Base-by-base conservation (phyloP, 2,888 invertebrate genomes). In the Axea sp. region DNA sequence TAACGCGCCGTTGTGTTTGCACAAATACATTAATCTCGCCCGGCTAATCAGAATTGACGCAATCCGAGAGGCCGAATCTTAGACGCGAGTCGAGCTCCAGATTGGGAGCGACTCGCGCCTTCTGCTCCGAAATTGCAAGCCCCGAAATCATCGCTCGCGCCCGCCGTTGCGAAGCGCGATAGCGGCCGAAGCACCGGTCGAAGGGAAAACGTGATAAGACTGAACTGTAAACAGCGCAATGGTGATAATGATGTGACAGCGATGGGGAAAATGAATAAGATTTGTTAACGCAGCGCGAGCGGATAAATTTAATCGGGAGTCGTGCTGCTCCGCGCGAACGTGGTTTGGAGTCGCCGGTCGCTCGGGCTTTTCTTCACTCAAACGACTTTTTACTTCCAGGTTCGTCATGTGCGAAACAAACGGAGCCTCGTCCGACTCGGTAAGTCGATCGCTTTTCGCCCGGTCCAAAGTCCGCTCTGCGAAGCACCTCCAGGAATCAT, bases 151-250 rank as follows among this genome's bases (percentile, higher is more conserved):
- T 37, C 11, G 19, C 11, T 45, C 19, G 12, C 11, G 24, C 28
- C 39, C 28, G 43, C 45, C 14, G 53, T 26, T 65, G 43, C 17
- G 37, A 55, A 24, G 37, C 39, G 55, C 9, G 30, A 71, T 41
- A 62, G 3, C 19, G 39, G 14, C 53, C 55, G 47, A 55, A 51
- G 53, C 45, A 51, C 65, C 37, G 74, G 55, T 41, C 43, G 49
- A 57, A 71, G 65, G 43, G 51, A 59, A 75, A 75, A 64, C 62
- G 47, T 45, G 75, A 72, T 75, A 75, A 72, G 43, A 37, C 64
- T 28, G 37, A 51, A 60, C 33, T 59, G 71, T 75, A 75, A 75
- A 72, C 62, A 72, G 22, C 57, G 19, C 45, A 37, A 59, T 12
- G 57, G 37, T 28, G 72, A 72, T 72, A 65, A 60, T 71, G 19